Conservation (phyloP, 2,113 vertebrate genomes). For the Physeter macrocephalus region DNA sequence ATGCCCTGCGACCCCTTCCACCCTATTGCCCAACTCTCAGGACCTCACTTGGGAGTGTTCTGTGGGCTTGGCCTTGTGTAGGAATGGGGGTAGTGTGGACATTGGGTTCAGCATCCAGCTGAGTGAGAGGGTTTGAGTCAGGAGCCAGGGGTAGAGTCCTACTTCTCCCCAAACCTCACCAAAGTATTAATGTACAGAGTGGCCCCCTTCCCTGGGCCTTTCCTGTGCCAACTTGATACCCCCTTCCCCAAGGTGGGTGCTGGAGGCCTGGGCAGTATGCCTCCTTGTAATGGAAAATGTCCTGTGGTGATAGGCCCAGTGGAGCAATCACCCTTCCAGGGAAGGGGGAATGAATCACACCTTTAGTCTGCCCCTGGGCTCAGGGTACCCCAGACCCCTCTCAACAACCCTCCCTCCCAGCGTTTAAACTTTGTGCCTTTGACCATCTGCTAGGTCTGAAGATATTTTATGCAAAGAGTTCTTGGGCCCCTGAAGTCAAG, state of each 20-base stretch:
- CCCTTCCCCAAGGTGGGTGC: not conserved
- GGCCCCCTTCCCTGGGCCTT: conserved; percentile 47
- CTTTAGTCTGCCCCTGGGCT: conserved; percentile 32
- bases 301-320: not conserved
- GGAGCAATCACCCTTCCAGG: conserved; percentile 17
- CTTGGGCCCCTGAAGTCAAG: conserved; percentile 30
- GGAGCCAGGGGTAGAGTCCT: conserved; percentile 32
- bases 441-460: conserved; percentile 65
- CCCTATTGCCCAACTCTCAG: not conserved
- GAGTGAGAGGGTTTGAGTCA: conserved; percentile 34
- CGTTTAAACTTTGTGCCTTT: conserved; percentile 73
- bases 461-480: conserved; percentile 65
- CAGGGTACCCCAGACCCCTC: conserved; percentile 16
- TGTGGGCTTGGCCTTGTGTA: not conserved
- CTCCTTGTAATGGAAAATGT: not conserved
- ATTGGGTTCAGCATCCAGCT: not conserved
- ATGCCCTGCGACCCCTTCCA: not conserved
- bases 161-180: conserved; percentile 57
- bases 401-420: not conserved
- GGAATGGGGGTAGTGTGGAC: not conserved
- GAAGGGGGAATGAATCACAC: conserved; percentile 21
- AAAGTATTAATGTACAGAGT: conserved; percentile 62
- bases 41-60: conserved; percentile 21
- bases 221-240: conserved; percentile 57
- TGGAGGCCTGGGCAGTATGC: not conserved